A percentile compares a stretch with the other conserved stretches of the same genome.
Evolutionary conservation across 2,797 vertebrate species (phyloP).

Genomic region (Brotogeris chrysoptera): DNA sequence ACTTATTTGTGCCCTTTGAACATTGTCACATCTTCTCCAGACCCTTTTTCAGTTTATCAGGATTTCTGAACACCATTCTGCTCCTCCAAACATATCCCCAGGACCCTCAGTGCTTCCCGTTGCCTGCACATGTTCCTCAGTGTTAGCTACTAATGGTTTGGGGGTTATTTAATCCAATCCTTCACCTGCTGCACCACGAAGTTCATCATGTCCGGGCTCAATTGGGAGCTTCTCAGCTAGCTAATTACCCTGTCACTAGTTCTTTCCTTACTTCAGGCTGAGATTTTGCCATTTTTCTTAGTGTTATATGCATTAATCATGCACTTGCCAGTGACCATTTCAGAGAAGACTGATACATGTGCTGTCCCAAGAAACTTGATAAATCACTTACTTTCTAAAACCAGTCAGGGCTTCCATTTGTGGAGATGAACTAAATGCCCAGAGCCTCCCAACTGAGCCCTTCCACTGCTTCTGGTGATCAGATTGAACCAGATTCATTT

Average conservation of each 20-base stretch:
- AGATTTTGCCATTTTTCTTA: not conserved
- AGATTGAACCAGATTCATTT: not conserved
- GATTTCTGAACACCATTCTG: not conserved
- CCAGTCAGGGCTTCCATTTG: not conserved
- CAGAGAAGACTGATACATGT: not conserved
- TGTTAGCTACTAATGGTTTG: not conserved
- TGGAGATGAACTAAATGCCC: not conserved
- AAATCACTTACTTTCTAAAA: not conserved
- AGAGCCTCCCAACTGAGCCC: not conserved
- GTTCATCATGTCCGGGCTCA: not conserved
- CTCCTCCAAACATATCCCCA: not conserved
- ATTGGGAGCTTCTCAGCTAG: not conserved
- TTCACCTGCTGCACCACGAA: not conserved
- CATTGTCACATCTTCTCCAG: fast-evolving
- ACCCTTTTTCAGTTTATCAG: not conserved
- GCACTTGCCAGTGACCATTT: not conserved
- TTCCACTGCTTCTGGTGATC: not conserved
- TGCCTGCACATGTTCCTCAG: not conserved
- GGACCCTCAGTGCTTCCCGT: not conserved
- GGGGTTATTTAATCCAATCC: not conserved
- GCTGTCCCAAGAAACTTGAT: not conserved
- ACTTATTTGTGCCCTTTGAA: not conserved
- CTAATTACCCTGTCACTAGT: not conserved
- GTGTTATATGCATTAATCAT: not conserved
- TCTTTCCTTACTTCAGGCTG: not conserved